Evolutionary conservation across 1,140 invertebrate species (phyloP).

Genomic region (Lepidurus apus): DNA sequence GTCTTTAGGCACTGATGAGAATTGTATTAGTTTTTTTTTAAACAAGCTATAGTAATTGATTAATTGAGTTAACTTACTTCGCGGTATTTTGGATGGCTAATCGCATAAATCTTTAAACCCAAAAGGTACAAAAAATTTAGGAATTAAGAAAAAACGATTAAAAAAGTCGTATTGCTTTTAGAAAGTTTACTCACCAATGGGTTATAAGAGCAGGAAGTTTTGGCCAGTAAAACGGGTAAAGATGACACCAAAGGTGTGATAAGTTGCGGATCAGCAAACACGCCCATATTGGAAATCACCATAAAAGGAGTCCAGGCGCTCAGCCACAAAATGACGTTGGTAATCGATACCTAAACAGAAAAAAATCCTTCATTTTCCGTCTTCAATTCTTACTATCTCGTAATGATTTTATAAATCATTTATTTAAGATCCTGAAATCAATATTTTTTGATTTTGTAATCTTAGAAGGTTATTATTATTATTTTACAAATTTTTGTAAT

Average conservation of each 20-base stretch:
- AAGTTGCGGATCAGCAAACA: constrained; percentile 40
- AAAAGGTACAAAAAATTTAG: background rate
- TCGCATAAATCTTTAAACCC: background rate
- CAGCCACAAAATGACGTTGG: constrained; percentile 45
- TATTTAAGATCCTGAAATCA: too few relatives aligned
- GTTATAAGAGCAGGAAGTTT: constrained; percentile 28
- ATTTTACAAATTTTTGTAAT: too few relatives aligned
- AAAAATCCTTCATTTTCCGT: background rate
- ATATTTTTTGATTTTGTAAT: too few relatives aligned
- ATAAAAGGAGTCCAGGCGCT: constrained; percentile 44
- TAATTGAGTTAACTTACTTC: background rate
- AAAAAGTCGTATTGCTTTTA: too few relatives aligned
- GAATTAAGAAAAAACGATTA: background rate
- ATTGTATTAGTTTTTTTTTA: background rate
- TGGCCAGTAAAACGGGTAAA: constrained; percentile 16
- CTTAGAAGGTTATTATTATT: too few relatives aligned
- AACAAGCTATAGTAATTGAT: background rate
- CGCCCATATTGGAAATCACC: constrained; percentile 43
- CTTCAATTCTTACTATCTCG: too few relatives aligned
- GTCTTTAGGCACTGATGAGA: constrained; percentile 22
- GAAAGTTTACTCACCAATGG: background rate
- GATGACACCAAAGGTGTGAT: constrained; percentile 42
- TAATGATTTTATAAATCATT: too few relatives aligned
- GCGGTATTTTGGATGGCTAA: constrained; percentile 23
- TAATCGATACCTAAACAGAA: constrained; percentile 42